These are phyloP conservation scores for Homalodisca vitripennis DNA, from an alignment of 1,140 invertebrate species.

Conservation along the genomic window DNA sequence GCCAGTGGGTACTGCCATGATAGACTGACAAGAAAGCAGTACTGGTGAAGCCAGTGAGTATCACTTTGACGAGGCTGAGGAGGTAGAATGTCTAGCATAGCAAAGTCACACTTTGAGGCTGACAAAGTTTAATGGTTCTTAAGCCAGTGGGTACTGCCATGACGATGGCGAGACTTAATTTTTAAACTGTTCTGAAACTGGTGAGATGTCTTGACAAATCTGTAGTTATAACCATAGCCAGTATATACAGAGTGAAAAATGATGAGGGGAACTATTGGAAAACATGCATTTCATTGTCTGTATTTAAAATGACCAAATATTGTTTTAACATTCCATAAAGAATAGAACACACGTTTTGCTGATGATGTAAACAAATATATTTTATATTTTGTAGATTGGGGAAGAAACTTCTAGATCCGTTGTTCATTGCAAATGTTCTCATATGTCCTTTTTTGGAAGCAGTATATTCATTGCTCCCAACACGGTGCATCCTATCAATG, in stretches of 20 bases:
- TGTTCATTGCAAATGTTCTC: slow-evolving; percentile 18
- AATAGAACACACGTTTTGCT: not conserved
- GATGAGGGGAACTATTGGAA: not conserved
- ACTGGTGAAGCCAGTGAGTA: too few species aligned
- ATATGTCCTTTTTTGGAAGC: slow-evolving; percentile 27
- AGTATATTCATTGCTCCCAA: slow-evolving; percentile 24
- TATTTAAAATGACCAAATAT: not conserved
- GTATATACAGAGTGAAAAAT: not conserved
- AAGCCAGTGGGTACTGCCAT: too few species aligned
- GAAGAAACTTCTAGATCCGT: not conserved
- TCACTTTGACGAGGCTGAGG: too few species aligned
- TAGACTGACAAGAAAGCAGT: too few species aligned
- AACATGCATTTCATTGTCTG: not conserved
- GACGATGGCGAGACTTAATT: too few species aligned
- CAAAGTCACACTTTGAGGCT: too few species aligned
- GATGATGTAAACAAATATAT: not conserved
- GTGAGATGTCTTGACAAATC: not conserved
- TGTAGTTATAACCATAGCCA: not conserved
- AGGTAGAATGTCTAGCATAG: too few species aligned
- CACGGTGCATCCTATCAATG: slow-evolving; percentile 25
- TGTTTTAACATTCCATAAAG: not conserved
- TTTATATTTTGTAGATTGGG: not conserved
- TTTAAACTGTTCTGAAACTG: too few species aligned
- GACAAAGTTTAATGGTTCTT: too few species aligned
- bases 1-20: too few species aligned